Evolutionary conservation across 2,888 invertebrate species (phyloP).

Genomic region (Neoascia interrupta): DNA sequence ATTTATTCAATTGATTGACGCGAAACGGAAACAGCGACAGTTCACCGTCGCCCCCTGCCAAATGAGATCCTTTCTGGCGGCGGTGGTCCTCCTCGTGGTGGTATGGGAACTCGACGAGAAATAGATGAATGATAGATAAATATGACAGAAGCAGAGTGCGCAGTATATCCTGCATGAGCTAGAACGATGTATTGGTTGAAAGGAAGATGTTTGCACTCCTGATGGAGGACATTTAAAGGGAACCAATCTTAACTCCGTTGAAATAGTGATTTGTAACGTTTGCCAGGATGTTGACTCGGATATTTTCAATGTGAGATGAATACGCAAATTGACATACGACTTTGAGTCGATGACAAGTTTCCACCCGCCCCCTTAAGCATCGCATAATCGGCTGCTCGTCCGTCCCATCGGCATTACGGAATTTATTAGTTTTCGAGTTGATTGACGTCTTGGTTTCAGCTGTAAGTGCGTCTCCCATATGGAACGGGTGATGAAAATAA

Average conservation of each 20-base stretch:
- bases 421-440: slow-evolving; percentile 65
- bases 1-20: slow-evolving; percentile 66
- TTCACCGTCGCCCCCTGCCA: neutral
- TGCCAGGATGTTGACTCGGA: slow-evolving; percentile 47
- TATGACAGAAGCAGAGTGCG: slow-evolving; percentile 49
- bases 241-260: slow-evolving; percentile 31
- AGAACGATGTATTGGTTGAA: slow-evolving; percentile 54
- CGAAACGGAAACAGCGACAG: slow-evolving; percentile 48
- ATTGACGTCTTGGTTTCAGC: slow-evolving; percentile 59
- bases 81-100: neutral
- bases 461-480: too few relatives aligned
- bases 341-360: slow-evolving; percentile 49
- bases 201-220: slow-evolving; percentile 65
- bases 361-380: neutral
- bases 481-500: too few relatives aligned
- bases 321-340: slow-evolving; percentile 60
- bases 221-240: slow-evolving; percentile 61
- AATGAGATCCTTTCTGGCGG: slow-evolving; percentile 21
- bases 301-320: slow-evolving; percentile 53
- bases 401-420: slow-evolving; percentile 34
- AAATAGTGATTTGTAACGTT: slow-evolving; percentile 56
- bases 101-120: slow-evolving; percentile 16
- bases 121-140: slow-evolving; percentile 63
- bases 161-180: slow-evolving; percentile 25
- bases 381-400: too few relatives aligned